Base-by-base conservation (phyloP, 2,888 invertebrate species). In the Drosophila hamatofila region DNA sequence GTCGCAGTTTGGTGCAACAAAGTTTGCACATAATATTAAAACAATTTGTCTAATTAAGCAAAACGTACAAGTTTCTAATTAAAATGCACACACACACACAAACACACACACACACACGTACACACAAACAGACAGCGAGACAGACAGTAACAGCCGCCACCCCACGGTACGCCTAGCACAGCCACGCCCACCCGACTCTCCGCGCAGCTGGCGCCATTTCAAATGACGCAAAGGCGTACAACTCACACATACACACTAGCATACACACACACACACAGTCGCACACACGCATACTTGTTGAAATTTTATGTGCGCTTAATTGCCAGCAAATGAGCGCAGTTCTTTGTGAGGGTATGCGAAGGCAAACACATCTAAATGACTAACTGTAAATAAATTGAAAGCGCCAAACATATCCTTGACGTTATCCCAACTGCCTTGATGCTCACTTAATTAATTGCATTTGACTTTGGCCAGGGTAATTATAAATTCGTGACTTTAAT, bases 51-150 rank as follows among this genome's bases (percentile, higher is more conserved):
- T 86, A 88, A 88, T 88, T 86, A 88, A 81, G 84, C 80, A 84
- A 88, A 89, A 84, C 80, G 81, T 83, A 88, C 84, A 88, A 88
- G 86, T 89, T 89, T 86, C 81, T 86, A 88, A 88, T 89, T 89
- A 88, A 89, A 82, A 75, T 67, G 80, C 75, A 79, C 72, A 81
- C 75, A 65, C 46, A 37, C 52, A 58, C 9, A 7, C 8, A 4
- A 8, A 12, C 12, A 3, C 49, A 48, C 33, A 21, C 57, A 44
- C 46, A 54, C 46, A 56, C 18, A 51, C 42, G 71, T 35, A 7
- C 49, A 44, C 33, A 25, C 59, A 35, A 48, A 54, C 46, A 54
- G 25, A 56, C 41, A 71, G 37, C 54, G 46, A 62, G 54, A 54
- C 30, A 63, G 73, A 60, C 57, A 64, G 56, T 60, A 41, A 64